Conservation (phyloP, 1,140 invertebrate genomes). For the Brachionus manjavacas region DNA sequence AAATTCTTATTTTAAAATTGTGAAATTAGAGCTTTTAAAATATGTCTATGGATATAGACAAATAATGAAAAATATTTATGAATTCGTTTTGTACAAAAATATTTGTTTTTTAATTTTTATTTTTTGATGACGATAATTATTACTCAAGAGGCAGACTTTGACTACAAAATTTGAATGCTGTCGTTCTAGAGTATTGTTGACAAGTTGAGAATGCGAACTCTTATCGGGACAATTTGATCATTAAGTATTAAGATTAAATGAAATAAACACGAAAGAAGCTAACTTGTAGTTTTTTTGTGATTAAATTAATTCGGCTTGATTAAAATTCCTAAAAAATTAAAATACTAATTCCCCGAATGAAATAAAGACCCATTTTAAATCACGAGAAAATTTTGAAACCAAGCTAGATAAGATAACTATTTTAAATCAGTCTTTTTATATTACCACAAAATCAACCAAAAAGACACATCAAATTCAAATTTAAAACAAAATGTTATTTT, state of each 20-base stretch:
- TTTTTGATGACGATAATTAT: background rate
- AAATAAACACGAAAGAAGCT: background rate
- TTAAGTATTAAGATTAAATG: background rate
- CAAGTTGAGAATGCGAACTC: background rate
- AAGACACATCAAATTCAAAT: too few relatives aligned
- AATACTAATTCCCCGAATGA: background rate
- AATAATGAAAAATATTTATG: background rate
- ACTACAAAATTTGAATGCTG: background rate
- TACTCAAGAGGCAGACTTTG: background rate
- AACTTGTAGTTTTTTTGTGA: background rate
- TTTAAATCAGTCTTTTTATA: background rate
- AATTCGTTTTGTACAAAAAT: background rate
- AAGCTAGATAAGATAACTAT: background rate
- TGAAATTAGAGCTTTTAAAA: background rate
- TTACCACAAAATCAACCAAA: background rate
- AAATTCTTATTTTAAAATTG: background rate
- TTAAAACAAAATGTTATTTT: too few relatives aligned
- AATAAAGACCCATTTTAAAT: background rate
- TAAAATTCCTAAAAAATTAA: background rate
- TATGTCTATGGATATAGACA: background rate
- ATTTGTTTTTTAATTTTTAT: background rate
- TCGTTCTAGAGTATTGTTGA: background rate
- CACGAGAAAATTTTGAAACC: background rate
- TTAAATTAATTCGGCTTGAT: background rate
- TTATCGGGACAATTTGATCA: background rate